Conservation (phyloP, 2,113 vertebrate species). For the Addax nasomaculatus region DNA sequence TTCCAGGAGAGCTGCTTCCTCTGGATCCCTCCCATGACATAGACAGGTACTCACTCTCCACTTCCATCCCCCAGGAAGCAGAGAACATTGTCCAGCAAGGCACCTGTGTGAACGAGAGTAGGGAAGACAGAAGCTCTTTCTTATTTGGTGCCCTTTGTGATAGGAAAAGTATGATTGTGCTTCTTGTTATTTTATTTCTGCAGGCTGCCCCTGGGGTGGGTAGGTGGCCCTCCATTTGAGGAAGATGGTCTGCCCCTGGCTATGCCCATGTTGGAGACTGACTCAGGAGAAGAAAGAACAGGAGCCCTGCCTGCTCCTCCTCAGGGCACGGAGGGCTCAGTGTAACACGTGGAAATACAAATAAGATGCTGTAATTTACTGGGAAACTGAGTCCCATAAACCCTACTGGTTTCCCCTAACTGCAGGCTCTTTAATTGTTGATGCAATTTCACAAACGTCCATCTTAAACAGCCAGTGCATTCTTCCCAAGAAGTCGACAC, state of each 20-base stretch:
- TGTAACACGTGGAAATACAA: neutral
- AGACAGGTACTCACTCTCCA: neutral
- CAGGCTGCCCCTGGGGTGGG: neutral
- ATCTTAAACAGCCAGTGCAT: neutral
- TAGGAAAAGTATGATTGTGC: neutral
- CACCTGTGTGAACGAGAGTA: accelerated
- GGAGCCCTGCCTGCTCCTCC: neutral
- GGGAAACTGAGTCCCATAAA: neutral
- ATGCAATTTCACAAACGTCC: neutral
- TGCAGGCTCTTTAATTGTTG: neutral
- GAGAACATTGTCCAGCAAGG: neutral
- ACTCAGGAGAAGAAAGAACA: neutral
- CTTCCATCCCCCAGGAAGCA: neutral
- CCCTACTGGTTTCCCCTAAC: neutral
- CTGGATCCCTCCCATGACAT: neutral
- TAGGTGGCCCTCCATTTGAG: too few species aligned
- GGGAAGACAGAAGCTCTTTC: accelerated
- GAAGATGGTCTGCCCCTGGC: neutral
- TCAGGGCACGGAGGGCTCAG: accelerated
- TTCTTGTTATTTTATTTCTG: neutral
- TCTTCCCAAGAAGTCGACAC: neutral
- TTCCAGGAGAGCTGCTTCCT: neutral
- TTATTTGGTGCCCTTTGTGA: neutral
- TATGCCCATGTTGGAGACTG: neutral
- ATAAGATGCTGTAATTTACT: neutral